A percentile compares a stretch with the other conserved stretches of the same genome.
These are phyloP conservation scores for Menura novaehollandiae DNA, from an alignment of 2,113 vertebrate species.

Conservation along the genomic window DNA sequence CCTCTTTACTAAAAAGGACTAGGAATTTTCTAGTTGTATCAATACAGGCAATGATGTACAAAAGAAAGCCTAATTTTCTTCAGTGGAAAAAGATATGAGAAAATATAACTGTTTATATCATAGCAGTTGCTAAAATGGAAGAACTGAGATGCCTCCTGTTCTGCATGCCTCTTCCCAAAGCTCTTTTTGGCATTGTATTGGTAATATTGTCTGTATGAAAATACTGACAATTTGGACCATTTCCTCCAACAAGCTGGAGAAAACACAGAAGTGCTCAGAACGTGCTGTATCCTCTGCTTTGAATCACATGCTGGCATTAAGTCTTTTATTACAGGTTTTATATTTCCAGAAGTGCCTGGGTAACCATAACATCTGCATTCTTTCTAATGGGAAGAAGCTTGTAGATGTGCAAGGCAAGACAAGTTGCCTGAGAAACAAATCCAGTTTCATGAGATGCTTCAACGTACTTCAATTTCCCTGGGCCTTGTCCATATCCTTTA, in stretches of 20 bases:
- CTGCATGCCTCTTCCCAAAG: neutral
- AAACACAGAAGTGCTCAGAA: neutral
- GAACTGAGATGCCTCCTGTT: neutral
- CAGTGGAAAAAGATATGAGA: neutral
- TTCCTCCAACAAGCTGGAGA: neutral
- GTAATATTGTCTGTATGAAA: neutral
- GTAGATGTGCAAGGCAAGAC: neutral
- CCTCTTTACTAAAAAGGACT: neutral
- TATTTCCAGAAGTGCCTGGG: neutral
- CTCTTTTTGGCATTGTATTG: neutral
- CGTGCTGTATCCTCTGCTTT: neutral
- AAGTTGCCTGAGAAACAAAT: neutral
- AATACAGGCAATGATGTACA: neutral
- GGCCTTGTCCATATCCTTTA: constrained; percentile 97
- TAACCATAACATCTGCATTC: constrained; percentile 4
- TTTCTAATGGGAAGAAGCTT: neutral
- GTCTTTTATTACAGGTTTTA: neutral
- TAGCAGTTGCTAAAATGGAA: neutral
- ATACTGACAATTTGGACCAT: neutral
- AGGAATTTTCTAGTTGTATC: too few relatives aligned
- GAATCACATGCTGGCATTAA: neutral
- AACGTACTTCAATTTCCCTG: constrained; percentile 94
- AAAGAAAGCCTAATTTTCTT: neutral
- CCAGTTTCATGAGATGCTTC: neutral
- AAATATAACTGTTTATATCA: neutral